Evolutionary conservation across 2,888 invertebrate genomes (phyloP), one percentile per base, ranked within the genome.

Genomic region (Hirtodrosophila cameraria): DNA sequence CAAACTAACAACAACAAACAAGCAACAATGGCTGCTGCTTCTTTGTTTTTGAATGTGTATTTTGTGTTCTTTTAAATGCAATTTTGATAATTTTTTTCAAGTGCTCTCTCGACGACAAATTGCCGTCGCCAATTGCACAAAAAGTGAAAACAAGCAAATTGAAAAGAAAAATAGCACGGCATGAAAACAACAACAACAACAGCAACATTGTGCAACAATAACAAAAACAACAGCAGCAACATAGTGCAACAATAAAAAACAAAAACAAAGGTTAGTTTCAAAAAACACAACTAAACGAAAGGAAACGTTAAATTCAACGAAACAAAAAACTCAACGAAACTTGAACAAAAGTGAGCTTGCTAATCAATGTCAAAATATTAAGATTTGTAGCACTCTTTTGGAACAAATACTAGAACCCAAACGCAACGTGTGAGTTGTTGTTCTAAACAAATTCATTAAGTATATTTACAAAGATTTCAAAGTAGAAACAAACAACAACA

Each of bases 41-140:
- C 23, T 36, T 13, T 2, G 12, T 15, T 33, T 49, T 35, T 39
- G 13, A 11, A 3, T 23, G 13, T 33, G 20, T 13, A 6, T 18
- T 33, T 30, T 20, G n/a, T 31, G 18, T 31, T 13, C 12, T 30
- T 35, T 41, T 41, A 36, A 36, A 42, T 23, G 39, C 30, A 39
- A 58, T 39, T 20, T 41, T 20, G 2, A 3, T 36, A 36, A n/a
- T 61, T 62, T 71, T 71, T 70, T 60, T 27, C 50, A 61, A 66
- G 67, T 67, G 66, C 9, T 12, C 23, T 5, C 20, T 11, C 30
- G 11, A 12, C 30, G 7, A 27, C 30, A 31, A 31, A 12, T 11
- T 11, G 61, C 60, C 59, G 61, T 61, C 48, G 54, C 48, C 41
- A 49, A 41, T 61, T 41, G 41, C n/a, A 12, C 16, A 16, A 45